These are phyloP conservation scores for Fragum whitleyi DNA, from an alignment of 2,888 invertebrate genomes.

Conservation along the genomic window DNA sequence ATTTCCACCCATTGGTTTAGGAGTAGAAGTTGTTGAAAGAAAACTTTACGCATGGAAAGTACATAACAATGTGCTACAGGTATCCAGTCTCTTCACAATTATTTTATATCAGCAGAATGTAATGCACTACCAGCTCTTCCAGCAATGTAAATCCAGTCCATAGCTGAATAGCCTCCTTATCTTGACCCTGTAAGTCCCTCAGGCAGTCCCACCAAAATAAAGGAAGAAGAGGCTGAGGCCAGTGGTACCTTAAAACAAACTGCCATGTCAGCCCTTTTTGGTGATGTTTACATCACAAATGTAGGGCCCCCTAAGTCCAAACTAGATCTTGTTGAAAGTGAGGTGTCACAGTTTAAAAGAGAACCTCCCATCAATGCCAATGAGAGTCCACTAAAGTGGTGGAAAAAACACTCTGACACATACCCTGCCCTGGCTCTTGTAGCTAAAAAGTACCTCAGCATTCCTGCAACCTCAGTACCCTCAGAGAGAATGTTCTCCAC, in stretches of 20 bases:
- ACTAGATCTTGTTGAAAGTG: constrained; percentile 4
- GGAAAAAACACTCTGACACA: constrained; percentile 4
- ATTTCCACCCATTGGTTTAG: too few relatives aligned
- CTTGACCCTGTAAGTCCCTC: too few relatives aligned
- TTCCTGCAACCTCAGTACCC: constrained; percentile 26
- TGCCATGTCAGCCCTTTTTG: constrained; percentile 32
- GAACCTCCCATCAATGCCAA: constrained; percentile 10
- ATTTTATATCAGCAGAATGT: too few relatives aligned
- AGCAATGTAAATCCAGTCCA: too few relatives aligned
- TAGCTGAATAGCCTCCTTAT: too few relatives aligned
- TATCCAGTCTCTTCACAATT: too few relatives aligned
- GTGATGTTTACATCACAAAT: constrained; percentile 40
- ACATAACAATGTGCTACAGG: too few relatives aligned
- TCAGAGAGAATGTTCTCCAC: constrained; percentile 32
- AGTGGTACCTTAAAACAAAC: neutral
- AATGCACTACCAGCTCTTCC: too few relatives aligned
- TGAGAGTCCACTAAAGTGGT: constrained; percentile 22
- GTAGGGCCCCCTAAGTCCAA: constrained; percentile 32
- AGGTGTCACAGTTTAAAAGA: neutral
- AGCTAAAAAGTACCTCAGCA: constrained; percentile 26
- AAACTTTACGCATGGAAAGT: too few relatives aligned
- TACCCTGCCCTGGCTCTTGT: constrained; percentile 20
- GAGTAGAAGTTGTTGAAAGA: too few relatives aligned
- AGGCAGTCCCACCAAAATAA: too few relatives aligned
- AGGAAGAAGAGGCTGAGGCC: too few relatives aligned